Base-by-base conservation (phyloP, 2,888 invertebrate species). In the Gari tellinella region DNA sequence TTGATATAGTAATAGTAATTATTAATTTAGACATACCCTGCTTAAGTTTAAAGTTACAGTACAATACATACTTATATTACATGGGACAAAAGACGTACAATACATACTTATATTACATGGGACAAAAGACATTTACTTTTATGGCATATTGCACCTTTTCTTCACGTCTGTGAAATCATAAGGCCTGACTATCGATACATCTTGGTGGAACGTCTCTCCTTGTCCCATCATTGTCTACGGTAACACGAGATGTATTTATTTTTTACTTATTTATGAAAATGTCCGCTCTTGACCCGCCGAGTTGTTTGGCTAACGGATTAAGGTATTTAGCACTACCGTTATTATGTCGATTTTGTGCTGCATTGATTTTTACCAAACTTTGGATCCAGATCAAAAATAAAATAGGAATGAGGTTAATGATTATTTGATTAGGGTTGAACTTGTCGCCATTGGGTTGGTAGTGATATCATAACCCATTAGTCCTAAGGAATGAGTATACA, bases 211-310 rank as follows among this genome's bases (percentile, higher is more conserved):
- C 40, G 55, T 67, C 67, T 60, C 67, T 67, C 53, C 67, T 67
- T 19, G 17, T 51, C 26, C 14, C 14, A 17, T 8, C 26, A 26
- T 68, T 68, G 68, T 68, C 23, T 55, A 62, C 61, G 48, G 56
- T 61, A 62, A 51, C 62, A 49, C 41, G 12, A 40, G 46, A 56
- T 61, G 56, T 68, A 68, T 68, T 62, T 62, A 56, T 61, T 46
- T 62, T 62, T 68, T 62, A 43, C 62, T 62, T 62, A 68, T 62
- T 68, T 62, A 62, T 68, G 56, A 68, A 26, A 62, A 52, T 68
- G 68, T 25, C 68, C 62, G 61, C 62, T 68, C 31, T 53, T 68
- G 62, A 68, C 68, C 68, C 45, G 7, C 17, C 41, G 21, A 12
- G 25, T 15, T 49, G 15, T 49, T 49, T 25, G 31, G 31, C 31